Evolutionary conservation across 2,888 invertebrate genomes (phyloP).

Genomic region (Coenonympha arcania): DNA sequence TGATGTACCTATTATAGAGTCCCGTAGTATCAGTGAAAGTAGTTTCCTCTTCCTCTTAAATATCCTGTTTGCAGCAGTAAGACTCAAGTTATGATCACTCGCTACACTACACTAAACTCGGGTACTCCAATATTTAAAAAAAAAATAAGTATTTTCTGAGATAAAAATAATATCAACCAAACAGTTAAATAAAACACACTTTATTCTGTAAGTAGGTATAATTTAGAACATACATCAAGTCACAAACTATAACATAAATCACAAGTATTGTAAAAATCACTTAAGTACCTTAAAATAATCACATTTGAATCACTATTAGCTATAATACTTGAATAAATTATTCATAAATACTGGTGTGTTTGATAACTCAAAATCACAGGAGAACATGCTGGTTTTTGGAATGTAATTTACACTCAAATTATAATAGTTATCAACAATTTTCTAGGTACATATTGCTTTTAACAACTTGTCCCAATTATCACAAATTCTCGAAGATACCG

Average conservation of each 20-base stretch:
- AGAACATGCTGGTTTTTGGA: conserved; percentile 28
- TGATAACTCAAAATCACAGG: conserved; percentile 22
- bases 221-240: conserved; percentile 6
- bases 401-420: conserved; percentile 17
- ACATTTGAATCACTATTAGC: conserved; percentile 28
- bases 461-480: neutral
- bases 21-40: too few species aligned
- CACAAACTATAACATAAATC: conserved; percentile 11
- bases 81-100: too few species aligned
- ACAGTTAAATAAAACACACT: neutral
- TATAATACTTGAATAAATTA: conserved; percentile 16
- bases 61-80: too few species aligned
- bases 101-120: too few species aligned
- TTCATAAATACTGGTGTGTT: conserved; percentile 37
- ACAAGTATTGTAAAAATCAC: conserved; percentile 5
- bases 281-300: conserved; percentile 26
- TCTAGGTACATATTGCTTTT: neutral
- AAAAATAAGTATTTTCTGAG: neutral
- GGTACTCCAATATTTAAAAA: too few species aligned
- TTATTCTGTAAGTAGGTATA: conserved; percentile 2
- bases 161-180: neutral
- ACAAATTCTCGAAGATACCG: too few species aligned
- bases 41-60: too few species aligned
- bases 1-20: too few species aligned
- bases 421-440: too few species aligned